phyloP scores from a whole-genome alignment of 2,888 invertebrate genomes.

The Erebia palarica region DNA sequence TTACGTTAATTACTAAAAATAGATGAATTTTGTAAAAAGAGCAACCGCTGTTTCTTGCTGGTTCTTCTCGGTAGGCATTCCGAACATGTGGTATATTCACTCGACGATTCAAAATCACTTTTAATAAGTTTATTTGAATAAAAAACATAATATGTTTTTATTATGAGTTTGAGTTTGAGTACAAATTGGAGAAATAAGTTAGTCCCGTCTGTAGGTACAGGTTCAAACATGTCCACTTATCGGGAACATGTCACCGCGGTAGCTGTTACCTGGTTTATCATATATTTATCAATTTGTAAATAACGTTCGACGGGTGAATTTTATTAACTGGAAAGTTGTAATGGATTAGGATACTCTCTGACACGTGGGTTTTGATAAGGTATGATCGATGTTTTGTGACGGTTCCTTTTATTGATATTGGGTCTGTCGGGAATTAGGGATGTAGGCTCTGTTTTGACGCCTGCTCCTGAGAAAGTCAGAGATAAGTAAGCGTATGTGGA shows the following conservation, averaged over 20 bases:
- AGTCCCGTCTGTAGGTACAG: not conserved
- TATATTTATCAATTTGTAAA: conserved; percentile 69
- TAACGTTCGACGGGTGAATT: conserved; percentile 59
- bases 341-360: conserved; percentile 59
- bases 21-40: no score
- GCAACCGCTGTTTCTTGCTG: no score
- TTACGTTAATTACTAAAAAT: no score
- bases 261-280: conserved; percentile 55
- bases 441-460: conserved; percentile 40
- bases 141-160: no score
- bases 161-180: not conserved
- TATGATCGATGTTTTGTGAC: conserved; percentile 52
- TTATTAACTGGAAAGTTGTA: conserved; percentile 69
- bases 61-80: no score
- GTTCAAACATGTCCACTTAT: conserved; percentile 41
- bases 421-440: conserved; percentile 42
- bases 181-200: not conserved
- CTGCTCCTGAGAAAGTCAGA: conserved; percentile 33
- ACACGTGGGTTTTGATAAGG: conserved; percentile 54
- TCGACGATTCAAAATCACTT: no score
- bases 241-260: conserved; percentile 50
- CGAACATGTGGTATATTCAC: no score
- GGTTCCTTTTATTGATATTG: conserved; percentile 35
- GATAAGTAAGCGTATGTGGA: conserved; percentile 30
- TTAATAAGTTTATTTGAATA: no score